Percentiles rank a stretch among this genome's conserved stretches.
Conservation (phyloP, 2,113 vertebrate species). For the Xenotilapia caudafasciata region DNA sequence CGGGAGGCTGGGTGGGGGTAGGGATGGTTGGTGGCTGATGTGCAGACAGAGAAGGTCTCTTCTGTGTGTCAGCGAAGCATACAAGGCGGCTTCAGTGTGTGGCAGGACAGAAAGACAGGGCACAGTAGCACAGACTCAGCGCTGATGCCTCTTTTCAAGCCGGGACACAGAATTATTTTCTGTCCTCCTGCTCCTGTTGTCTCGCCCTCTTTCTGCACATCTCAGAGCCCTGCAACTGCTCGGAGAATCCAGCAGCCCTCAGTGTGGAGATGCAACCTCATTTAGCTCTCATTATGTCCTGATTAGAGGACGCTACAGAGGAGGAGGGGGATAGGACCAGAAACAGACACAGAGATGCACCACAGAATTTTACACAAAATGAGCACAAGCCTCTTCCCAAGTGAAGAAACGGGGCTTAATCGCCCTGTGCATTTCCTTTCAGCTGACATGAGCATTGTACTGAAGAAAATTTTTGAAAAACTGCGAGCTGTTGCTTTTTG, state of each 20-base stretch:
- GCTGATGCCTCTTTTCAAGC: constrained; percentile 26
- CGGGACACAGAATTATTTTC: constrained; percentile 21
- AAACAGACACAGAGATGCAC: constrained; percentile 49
- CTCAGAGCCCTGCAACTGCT: constrained; percentile 1
- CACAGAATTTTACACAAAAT: background rate
- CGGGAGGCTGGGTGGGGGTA: constrained; percentile 39
- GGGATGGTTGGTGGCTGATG: constrained; percentile 53
- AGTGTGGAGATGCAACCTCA: constrained; percentile 64
- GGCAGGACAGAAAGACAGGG: constrained; percentile 48
- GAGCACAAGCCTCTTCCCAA: background rate
- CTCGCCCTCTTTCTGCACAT: background rate
- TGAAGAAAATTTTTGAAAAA: constrained; percentile 38
- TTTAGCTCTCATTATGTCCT: constrained; percentile 74
- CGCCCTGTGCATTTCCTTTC: background rate
- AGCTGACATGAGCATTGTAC: constrained; percentile 17
- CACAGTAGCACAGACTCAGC: constrained; percentile 14
- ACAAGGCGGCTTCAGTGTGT: constrained; percentile 64
- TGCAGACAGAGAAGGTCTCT: constrained; percentile 68
- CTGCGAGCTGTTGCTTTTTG: constrained; percentile 64
- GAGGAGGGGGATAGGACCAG: constrained; percentile 50
- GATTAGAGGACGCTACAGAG: constrained; percentile 62
- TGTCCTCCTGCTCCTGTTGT: background rate
- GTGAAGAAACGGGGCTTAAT: constrained; percentile 15
- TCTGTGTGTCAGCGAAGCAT: constrained; percentile 41
- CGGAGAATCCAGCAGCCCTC: constrained; percentile 46